Evolutionary conservation across 2,888 invertebrate species (phyloP).

Genomic region (Calliphora vomitoria): DNA sequence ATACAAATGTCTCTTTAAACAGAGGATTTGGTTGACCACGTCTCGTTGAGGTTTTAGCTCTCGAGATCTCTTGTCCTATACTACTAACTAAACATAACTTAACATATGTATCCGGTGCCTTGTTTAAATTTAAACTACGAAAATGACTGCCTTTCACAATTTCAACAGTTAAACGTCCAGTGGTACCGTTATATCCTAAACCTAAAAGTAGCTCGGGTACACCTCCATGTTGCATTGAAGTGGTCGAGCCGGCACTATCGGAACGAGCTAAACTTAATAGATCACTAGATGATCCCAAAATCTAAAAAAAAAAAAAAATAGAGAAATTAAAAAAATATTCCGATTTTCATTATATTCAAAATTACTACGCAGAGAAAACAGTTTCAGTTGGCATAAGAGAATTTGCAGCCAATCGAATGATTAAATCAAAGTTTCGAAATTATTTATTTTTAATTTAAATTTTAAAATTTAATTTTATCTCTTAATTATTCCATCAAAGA

Average conservation of each 20-base stretch:
- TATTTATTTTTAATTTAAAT: no score
- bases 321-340: neutral
- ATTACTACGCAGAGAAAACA: no score
- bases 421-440: no score
- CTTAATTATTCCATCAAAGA: no score
- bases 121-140: conserved; percentile 90
- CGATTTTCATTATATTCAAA: no score
- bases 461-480: no score
- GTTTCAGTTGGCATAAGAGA: no score
- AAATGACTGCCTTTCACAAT: conserved; percentile 89
- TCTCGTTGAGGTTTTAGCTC: conserved; percentile 95
- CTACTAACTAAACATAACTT: conserved; percentile 96
- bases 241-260: conserved; percentile 97
- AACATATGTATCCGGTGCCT: conserved; percentile 97
- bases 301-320: conserved; percentile 78
- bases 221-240: conserved; percentile 95
- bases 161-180: conserved; percentile 96
- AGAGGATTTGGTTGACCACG: conserved; percentile 97
- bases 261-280: conserved; percentile 93
- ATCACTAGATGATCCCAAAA: conserved; percentile 87
- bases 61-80: conserved; percentile 96
- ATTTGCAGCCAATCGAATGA: no score
- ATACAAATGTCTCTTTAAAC: conserved; percentile 98
- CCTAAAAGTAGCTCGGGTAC: conserved; percentile 96
- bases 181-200: conserved; percentile 95